These are phyloP conservation scores for Lasioglossum figueresi DNA, from an alignment of 2,888 invertebrate genomes.

Conservation along the genomic window DNA sequence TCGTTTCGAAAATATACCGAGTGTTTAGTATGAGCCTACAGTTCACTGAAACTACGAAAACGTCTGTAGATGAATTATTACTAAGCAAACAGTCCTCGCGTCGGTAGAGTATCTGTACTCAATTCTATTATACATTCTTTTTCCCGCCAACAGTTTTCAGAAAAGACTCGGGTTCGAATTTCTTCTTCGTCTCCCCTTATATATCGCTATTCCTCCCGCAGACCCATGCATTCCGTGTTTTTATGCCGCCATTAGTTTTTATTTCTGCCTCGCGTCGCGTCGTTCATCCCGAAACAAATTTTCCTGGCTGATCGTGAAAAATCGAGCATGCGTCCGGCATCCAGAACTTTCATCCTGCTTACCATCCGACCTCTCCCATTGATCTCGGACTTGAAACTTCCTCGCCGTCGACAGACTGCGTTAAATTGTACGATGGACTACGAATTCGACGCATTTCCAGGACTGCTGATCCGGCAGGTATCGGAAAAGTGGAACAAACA, in stretches of 20 bases:
- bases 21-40: background rate
- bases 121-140: too few species aligned
- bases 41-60: background rate
- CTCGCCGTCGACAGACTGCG: conserved; percentile 31
- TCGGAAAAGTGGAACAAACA: conserved; percentile 61
- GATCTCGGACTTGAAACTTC: background rate
- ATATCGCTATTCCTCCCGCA: background rate
- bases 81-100: too few species aligned
- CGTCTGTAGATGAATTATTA: background rate
- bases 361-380: background rate
- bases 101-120: too few species aligned
- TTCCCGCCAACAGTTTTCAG: background rate
- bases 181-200: background rate
- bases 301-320: conserved; percentile 56
- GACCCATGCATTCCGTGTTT: background rate
- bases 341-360: conserved; percentile 18
- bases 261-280: background rate
- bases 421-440: conserved; percentile 37
- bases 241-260: background rate
- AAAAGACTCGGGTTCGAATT: background rate
- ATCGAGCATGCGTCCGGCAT: conserved; percentile 49
- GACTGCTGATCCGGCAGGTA: conserved; percentile 66
- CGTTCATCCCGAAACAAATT: conserved; percentile 42
- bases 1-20: too few species aligned
- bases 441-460: conserved; percentile 50